Conservation (phyloP, 2,797 vertebrate genomes). For the Lates japonicus region DNA sequence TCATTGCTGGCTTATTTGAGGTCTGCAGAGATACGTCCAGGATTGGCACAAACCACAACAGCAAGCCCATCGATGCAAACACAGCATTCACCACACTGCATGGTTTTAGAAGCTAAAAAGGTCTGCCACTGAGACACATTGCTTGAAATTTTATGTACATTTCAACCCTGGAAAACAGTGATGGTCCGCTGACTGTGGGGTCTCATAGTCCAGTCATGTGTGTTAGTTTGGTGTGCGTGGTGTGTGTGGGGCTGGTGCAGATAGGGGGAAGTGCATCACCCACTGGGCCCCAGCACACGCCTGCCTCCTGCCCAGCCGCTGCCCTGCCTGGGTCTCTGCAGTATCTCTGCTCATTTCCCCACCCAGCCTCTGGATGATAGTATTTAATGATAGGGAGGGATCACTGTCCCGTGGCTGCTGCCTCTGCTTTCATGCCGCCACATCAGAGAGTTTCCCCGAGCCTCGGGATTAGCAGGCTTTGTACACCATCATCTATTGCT, state of each 20-base stretch:
- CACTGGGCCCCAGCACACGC: constrained; percentile 75
- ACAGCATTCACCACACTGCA: constrained; percentile 11
- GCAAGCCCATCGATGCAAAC: constrained; percentile 37
- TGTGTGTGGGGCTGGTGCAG: too few species aligned
- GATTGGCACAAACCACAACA: constrained; percentile 51
- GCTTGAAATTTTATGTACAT: constrained; percentile 30
- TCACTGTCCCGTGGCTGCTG: constrained; percentile 77
- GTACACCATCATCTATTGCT: constrained; percentile 84
- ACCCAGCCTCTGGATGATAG: constrained; percentile 76
- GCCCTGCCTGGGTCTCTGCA: constrained; percentile 55
- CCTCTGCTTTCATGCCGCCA: constrained; percentile 83
- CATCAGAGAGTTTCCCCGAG: constrained; percentile 80
- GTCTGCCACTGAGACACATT: constrained; percentile 27
- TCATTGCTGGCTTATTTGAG: constrained; percentile 49
- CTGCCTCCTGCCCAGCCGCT: constrained; percentile 68
- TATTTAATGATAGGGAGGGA: constrained; percentile 87
- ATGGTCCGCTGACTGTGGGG: constrained; percentile 47
- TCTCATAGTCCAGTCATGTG: constrained; percentile 62
- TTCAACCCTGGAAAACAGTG: constrained; percentile 44
- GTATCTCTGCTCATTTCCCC: constrained; percentile 68
- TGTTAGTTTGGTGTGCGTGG: constrained; percentile 17
- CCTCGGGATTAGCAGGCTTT: constrained; percentile 80
- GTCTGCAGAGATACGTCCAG: constrained; percentile 34
- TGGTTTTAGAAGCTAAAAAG: constrained; percentile 40
- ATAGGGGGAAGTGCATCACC: too few species aligned